These are phyloP conservation scores for Salvelinus namaycush DNA, from an alignment of 2,113 vertebrate species.

Conservation along the genomic window DNA sequence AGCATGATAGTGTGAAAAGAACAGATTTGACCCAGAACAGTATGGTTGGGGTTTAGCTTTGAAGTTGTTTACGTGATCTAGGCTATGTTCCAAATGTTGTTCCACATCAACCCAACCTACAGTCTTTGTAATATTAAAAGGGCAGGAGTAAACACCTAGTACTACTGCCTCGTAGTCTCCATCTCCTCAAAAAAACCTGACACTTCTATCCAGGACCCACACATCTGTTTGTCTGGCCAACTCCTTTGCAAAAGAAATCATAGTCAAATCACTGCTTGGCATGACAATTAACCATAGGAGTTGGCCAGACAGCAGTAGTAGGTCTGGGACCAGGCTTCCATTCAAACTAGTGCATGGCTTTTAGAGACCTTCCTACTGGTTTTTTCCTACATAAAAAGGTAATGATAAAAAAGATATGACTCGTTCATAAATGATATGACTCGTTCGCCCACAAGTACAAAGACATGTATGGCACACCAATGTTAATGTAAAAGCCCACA, in stretches of 20 bases:
- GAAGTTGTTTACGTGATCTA: too few relatives aligned
- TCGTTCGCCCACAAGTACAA: slow-evolving; percentile 11
- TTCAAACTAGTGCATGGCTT: slow-evolving; percentile 26
- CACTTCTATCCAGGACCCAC: not conserved
- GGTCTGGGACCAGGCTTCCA: not conserved
- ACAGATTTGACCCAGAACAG: slow-evolving; percentile 1
- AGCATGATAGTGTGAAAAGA: too few relatives aligned
- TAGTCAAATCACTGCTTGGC: too few relatives aligned
- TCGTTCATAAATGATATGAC: not conserved
- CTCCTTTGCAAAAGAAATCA: too few relatives aligned
- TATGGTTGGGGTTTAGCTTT: slow-evolving; percentile 9
- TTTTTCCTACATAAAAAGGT: slow-evolving; percentile 9
- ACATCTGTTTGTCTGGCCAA: too few relatives aligned
- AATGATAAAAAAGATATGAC: slow-evolving; percentile 3
- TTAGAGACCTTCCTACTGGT: slow-evolving; percentile 8
- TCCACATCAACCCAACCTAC: not conserved
- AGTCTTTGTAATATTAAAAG: not conserved
- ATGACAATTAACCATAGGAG: too few relatives aligned
- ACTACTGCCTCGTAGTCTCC: not conserved
- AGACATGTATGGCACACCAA: slow-evolving; percentile 46
- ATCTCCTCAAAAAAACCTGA: not conserved
- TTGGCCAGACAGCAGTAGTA: too few relatives aligned
- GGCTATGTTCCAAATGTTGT: too few relatives aligned
- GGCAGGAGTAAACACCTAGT: not conserved
- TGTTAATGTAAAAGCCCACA: slow-evolving; percentile 38